These are phyloP conservation scores for Copsychus sechellarum DNA, from an alignment of 2,113 vertebrate genomes.

Conservation along the genomic window DNA sequence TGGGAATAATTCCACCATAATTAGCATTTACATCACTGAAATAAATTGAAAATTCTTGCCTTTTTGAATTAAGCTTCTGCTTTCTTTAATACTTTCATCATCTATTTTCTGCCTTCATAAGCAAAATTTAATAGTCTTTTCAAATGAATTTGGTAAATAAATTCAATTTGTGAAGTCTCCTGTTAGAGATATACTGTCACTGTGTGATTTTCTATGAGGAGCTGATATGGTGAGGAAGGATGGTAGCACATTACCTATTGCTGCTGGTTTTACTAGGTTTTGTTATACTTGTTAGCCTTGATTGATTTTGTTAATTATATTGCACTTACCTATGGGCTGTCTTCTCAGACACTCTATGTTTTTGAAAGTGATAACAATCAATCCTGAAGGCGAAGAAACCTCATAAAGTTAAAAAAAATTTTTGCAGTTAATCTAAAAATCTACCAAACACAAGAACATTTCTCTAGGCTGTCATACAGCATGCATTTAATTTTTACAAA, in stretches of 20 bases:
- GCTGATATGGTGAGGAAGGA: neutral
- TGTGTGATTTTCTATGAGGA: neutral
- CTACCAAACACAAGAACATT: neutral
- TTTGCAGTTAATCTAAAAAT: neutral
- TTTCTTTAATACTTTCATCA: neutral
- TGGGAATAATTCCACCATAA: neutral
- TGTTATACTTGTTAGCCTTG: neutral
- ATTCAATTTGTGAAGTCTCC: neutral
- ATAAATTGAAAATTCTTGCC: neutral
- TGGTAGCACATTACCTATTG: neutral
- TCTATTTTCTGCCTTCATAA: neutral
- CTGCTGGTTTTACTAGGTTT: neutral
- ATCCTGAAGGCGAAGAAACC: neutral
- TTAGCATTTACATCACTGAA: neutral
- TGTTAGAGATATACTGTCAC: accelerated
- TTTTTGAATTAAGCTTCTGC: neutral
- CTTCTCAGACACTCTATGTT: neutral
- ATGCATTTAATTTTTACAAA: neutral
- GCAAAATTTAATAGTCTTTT: neutral
- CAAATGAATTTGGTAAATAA: neutral
- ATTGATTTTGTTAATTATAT: neutral
- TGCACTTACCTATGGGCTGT: neutral
- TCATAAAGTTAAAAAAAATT: neutral
- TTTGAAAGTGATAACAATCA: constrained; percentile 5
- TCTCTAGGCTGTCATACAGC: neutral